Evolutionary conservation across 1,140 invertebrate species (phyloP), one percentile per base, ranked within the genome.

Genomic region (Micrasema longulum): DNA sequence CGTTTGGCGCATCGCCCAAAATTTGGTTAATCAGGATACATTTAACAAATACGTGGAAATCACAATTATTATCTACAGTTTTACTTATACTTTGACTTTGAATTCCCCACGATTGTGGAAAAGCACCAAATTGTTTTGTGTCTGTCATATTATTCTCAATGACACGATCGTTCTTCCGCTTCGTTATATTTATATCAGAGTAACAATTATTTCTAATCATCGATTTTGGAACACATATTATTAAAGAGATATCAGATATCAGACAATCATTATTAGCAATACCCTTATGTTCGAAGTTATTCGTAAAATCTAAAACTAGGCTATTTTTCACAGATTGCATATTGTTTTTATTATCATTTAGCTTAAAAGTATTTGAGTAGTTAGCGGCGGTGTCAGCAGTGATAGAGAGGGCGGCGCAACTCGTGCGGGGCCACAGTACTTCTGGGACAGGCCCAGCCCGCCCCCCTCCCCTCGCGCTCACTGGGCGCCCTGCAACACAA

Each of bases 291-390:
- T 84, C 83, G 81, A 84, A 83, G 83, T 84, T 82, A 86, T 83
- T 84, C 81, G 82, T 84, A 83, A 82, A 81, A 82, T 80, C 83
- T 86, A 85, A 75, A 78, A 82, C 83, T 85, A 84, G 80, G 83
- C 80, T 86, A 85, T 84, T 82, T 82, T 86, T 86, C 87, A 89
- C 87, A 89, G 87, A 88, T 88, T 88, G 87, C 87, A 88, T 87
- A 86, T 87, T 88, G 84, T 85, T 84, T 84, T 83, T 82, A 85
- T 85, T 85, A 84, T 81, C 83, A 80, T 83, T 83, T 83, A 84
- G 83, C 82, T 85, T 85, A 85, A 82, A 83, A 83, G 84, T 83
- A 83, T 85, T 85, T 80, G 83, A 84, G 82, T 82, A 84, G 83
- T 83, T 84, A 87, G 85, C 83, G 85, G 85, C 86, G 85, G 67